Evolutionary conservation across 2,888 invertebrate genomes (phyloP), one percentile per base, ranked within the genome.

Genomic region (Drosophila stalkeri): DNA sequence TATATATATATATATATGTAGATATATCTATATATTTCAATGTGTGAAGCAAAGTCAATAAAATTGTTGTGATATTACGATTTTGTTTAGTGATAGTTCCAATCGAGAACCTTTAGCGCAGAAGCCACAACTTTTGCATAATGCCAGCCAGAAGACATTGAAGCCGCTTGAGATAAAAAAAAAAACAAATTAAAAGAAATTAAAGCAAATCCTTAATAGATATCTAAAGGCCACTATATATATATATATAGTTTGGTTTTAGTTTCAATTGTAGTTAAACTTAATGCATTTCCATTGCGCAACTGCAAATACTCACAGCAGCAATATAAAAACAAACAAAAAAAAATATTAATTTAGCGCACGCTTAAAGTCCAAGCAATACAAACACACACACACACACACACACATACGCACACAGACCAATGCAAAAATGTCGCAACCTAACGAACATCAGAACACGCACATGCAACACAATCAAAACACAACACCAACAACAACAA

Each of bases 371-470:
- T 47, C 52, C 23, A 12, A 6, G 33, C 12, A 39, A 12, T 11
- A 39, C 20, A 65, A 20, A 57, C 57, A 56, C 23, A 61, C 43
- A 46, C 18, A 59, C 44, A 64, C 69, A 63, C 51, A 54, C 18
- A 65, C 43, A 46, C 35, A 54, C 54, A 43, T 33, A 31, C 56
- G 72, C 59, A 56, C 43, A 56, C 44, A 41, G 67, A 72, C 73
- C 57, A 84, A 89, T 87, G 84, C 79, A 68, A 87, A 80, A 71
- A 87, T 87, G 86, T 85, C 89, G 74, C 83, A 70, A 68, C 76
- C 87, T 68, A 81, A 80, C 68, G 81, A 87, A 75, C 69, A 71
- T 43, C 71, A 75, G 63, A 70, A 72, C 31, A 52, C 72, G 27
- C 54, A 77, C 67, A 59, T 62, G 72, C 84, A 77, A 64, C 84